Base-by-base conservation (phyloP, 92 coral and sea anemone genomes). In the Galaxea fascicularis region DNA sequence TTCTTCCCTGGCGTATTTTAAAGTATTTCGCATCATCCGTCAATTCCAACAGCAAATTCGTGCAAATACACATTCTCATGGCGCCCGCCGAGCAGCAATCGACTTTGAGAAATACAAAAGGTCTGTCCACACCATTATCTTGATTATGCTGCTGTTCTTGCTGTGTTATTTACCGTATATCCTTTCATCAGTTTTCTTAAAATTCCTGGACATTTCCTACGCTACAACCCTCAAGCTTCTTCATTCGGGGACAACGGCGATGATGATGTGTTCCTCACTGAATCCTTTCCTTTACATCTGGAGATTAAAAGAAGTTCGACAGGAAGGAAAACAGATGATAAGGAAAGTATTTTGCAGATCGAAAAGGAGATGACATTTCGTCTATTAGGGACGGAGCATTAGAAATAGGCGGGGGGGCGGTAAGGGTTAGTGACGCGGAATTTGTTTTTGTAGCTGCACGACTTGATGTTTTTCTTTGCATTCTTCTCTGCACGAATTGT, bases 231-330 rank as follows among this genome's bases (percentile, higher is more conserved):
- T 14, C 30, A 26, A 9, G 11, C 30, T 71, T 4, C 76, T 24
- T 41, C 76, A 71, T 22, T 3, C 44, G 56, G 21, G 29, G 22
- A 44, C 58, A 10, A 10, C 76, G 3, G 15, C 12, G 0, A 45
- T 71, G 76, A 0, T 71, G 47, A 20, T 71, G 52, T 8, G 35
- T 0, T 71, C 76, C 13, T 44, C 76, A 0, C 31, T 71, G 76
- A 71, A 41, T 22, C 76, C 76, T 0, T 71, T 71, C 10, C 76
- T 71, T 41, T 71, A 71, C 76, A 46, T 71, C 20, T 71, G 76
- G 58, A 45, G 76, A 71, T 71, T 71, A 57, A 45, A 8, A 22
- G 76, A 71, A 8, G 22, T 71, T 25, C 76, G 76, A 21, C 18
- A 71, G 10, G 76, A 71, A 29, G 76, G 26, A 44, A 71, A 71